These are phyloP conservation scores for Sinotaia quadrata DNA, from an alignment of 2,888 invertebrate species.

Conservation along the genomic window DNA sequence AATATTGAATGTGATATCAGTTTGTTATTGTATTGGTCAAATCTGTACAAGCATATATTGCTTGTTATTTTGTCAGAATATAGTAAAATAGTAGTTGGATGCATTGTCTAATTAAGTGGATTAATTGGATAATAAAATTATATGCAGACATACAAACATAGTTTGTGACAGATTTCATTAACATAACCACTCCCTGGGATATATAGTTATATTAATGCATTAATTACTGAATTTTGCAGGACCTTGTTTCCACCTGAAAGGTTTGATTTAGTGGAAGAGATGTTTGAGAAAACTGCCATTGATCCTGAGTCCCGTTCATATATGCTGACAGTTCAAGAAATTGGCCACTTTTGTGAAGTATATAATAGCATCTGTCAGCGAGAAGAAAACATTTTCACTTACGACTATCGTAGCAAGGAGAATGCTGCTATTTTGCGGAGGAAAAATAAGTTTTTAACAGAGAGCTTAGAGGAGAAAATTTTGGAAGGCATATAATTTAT, in stretches of 20 bases:
- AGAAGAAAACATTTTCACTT: conserved; percentile 73
- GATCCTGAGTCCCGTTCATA: conserved; percentile 81
- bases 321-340: conserved; percentile 84
- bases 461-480: conserved; percentile 24
- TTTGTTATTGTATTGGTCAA: too few relatives aligned
- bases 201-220: conserved; percentile 3
- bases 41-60: too few relatives aligned
- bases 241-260: conserved; percentile 85
- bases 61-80: too few relatives aligned
- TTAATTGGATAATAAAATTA: too few relatives aligned
- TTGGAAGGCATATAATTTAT: too few relatives aligned
- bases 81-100: too few relatives aligned
- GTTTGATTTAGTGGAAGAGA: conserved; percentile 78
- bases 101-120: too few relatives aligned
- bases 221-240: conserved; percentile 54
- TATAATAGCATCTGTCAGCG: conserved; percentile 81
- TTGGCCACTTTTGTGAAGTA: conserved; percentile 82
- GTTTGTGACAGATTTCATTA: too few relatives aligned
- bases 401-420: conserved; percentile 79
- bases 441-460: conserved; percentile 18
- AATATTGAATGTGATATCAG: too few relatives aligned
- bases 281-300: conserved; percentile 83
- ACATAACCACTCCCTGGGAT: too few relatives aligned
- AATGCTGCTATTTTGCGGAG: conserved; percentile 41
- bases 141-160: too few relatives aligned